Conservation (phyloP, 2,888 invertebrate species). For the Stegana nigrithorax region DNA sequence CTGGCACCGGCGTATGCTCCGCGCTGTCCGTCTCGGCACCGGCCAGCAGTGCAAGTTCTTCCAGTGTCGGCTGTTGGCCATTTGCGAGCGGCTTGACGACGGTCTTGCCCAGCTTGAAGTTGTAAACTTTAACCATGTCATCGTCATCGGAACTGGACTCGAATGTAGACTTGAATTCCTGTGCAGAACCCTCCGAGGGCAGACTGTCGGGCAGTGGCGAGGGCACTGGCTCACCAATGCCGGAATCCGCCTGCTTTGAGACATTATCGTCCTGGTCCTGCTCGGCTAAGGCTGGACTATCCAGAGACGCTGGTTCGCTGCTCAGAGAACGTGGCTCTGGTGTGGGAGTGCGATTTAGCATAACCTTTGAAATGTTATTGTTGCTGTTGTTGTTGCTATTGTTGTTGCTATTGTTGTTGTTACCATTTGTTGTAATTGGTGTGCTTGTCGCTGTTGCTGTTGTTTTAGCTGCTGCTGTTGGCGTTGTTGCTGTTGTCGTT, state of each 20-base stretch:
- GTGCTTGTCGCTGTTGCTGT: constrained; percentile 15
- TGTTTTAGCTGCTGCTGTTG: constrained; percentile 20
- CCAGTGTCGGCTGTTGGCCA: constrained; percentile 27
- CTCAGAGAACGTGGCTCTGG: constrained; percentile 57
- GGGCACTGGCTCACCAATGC: constrained; percentile 61
- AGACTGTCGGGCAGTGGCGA: constrained; percentile 55
- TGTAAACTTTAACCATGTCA: constrained; percentile 66
- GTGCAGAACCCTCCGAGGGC: constrained; percentile 35
- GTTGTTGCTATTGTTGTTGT: constrained; percentile 21
- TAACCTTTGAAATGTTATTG: constrained; percentile 61
- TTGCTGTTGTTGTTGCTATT: constrained; percentile 15
- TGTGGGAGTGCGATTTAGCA: constrained; percentile 63
- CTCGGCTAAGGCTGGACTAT: constrained; percentile 26
- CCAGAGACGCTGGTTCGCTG: constrained; percentile 35
- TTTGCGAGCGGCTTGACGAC: constrained; percentile 37
- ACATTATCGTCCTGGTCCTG: constrained; percentile 54
- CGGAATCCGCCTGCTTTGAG: constrained; percentile 64
- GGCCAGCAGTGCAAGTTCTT: constrained; percentile 31
- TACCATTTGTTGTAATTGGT: not conserved
- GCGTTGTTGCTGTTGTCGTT: not conserved
- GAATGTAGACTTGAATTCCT: constrained; percentile 47
- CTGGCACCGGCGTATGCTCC: constrained; percentile 21
- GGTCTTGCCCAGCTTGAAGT: constrained; percentile 66
- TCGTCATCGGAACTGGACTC: constrained; percentile 68
- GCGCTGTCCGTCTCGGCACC: constrained; percentile 15